Evolutionary conservation across 1,140 invertebrate genomes (phyloP).

Genomic region (Drosophila elegans): DNA sequence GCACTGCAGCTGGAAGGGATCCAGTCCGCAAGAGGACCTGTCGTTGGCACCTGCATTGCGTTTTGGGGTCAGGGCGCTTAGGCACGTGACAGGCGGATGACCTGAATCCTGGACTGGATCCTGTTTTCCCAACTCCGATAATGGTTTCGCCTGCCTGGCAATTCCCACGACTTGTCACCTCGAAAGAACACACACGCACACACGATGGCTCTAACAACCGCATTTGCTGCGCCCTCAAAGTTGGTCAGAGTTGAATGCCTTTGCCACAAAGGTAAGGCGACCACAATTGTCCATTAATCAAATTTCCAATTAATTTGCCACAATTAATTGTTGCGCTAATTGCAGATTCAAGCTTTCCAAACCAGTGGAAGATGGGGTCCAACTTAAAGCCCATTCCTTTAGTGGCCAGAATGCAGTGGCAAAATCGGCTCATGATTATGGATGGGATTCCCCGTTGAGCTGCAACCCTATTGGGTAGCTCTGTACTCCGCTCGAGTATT

Average conservation of each 20-base stretch:
- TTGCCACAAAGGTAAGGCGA: conserved; percentile 46
- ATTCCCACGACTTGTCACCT: conserved; percentile 70
- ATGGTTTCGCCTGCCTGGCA: conserved; percentile 23
- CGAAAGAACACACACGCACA: neutral
- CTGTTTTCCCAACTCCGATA: neutral
- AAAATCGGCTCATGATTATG: conserved; percentile 17
- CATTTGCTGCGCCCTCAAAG: conserved; percentile 29
- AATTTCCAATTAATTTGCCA: conserved; percentile 80
- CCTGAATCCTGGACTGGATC: conserved; percentile 9
- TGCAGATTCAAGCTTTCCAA: conserved; percentile 7
- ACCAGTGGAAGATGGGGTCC: neutral
- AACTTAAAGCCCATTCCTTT: conserved; percentile 6
- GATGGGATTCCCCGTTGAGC: conserved; percentile 13
- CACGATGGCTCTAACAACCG: conserved; percentile 23
- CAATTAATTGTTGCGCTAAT: conserved; percentile 78
- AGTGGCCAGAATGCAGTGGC: neutral
- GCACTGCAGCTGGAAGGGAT: conserved; percentile 47
- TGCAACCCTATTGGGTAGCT: conserved; percentile 7
- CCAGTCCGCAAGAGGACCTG: conserved; percentile 16
- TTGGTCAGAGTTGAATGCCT: conserved; percentile 71
- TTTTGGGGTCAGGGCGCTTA: conserved; percentile 41
- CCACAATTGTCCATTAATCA: conserved; percentile 69
- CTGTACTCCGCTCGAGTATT: conserved; percentile 27
- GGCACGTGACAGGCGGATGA: conserved; percentile 66
- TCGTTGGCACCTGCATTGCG: conserved; percentile 60